Base-by-base conservation (phyloP, 1,140 invertebrate species). In the Mycetomoellerius zeteki region DNA sequence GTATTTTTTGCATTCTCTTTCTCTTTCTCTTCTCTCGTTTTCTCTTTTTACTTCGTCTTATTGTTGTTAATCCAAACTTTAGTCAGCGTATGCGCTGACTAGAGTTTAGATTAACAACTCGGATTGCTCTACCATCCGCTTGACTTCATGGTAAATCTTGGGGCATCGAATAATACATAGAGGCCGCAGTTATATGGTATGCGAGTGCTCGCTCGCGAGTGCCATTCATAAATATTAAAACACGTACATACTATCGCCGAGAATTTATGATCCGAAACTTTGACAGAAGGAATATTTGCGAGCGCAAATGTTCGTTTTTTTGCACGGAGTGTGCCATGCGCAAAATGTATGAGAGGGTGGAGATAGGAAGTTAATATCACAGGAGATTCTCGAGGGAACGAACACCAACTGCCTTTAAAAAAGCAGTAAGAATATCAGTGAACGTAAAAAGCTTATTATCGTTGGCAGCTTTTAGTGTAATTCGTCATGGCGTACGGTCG, bases 181-280 rank as follows among this genome's bases (percentile, higher is more conserved):
- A 84, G 27, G 43, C 19, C 56, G 16, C 24, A 43, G 37, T 84
- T 75, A 30, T 21, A 73, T 0, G n/a, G 16, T 65, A 43, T 56
- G 52, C 37, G 24, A 82, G 14, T 72, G 69, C 54, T 71, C 6
- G 56, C 6, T 52, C 56, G 37, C 6, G 33, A 71, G 7, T 30
- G 2, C n/a, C 27, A 8, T 27, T 75, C 30, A 54, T 84, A 62
- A 84, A 84, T 84, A 75, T 84, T 84, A 73, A 75, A 84, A 58
- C 14, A 7, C 30, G 14, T 24, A 64, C 37, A 47, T 75, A 33
- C 69, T 30, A 19, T 75, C 67, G 69, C 14, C 37, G 80, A 60
- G 54, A 60, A 75, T 69, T 69, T 69, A 69, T 50, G 19, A 24
- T 62, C 16, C 24, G 27, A 6, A 60, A 33, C 19, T 75, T 50